A percentile compares a stretch with the other conserved stretches of the same genome.
Conservation (phyloP, 2,113 vertebrate genomes). For the Cepphus grylle region DNA sequence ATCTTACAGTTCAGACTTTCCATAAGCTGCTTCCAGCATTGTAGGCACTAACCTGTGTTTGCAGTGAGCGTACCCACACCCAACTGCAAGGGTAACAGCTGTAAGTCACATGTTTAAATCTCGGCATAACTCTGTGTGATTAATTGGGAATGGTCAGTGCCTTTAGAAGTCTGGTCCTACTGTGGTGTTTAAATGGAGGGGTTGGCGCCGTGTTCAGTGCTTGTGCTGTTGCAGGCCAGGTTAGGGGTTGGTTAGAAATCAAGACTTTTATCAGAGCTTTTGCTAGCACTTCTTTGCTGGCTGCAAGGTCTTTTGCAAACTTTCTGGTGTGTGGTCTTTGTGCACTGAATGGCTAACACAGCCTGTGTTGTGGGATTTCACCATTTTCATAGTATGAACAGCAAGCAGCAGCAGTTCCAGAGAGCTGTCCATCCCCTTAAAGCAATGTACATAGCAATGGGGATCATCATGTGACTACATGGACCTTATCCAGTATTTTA, state of each 20-base stretch:
- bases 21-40: slow-evolving; percentile 5
- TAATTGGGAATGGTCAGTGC: neutral
- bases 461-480: neutral
- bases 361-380: neutral
- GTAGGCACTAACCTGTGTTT: neutral
- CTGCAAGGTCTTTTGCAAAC: neutral
- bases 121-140: neutral
- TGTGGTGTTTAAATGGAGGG: neutral
- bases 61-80: neutral
- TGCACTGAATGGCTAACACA: neutral
- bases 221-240: neutral
- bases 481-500: slow-evolving; percentile 5
- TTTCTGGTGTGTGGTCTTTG: slow-evolving; percentile 7
- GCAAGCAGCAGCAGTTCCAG: neutral
- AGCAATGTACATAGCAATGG: neutral
- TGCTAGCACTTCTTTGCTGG: neutral
- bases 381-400: neutral
- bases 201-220: rapidly evolving
- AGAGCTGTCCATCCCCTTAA: neutral
- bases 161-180: neutral
- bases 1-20: slow-evolving; percentile 21
- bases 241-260: neutral
- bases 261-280: neutral
- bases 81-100: neutral
- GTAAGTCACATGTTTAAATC: neutral